Base-by-base conservation (phyloP, 92 coral and sea anemone genomes). In the Phymanthus crucifer region DNA sequence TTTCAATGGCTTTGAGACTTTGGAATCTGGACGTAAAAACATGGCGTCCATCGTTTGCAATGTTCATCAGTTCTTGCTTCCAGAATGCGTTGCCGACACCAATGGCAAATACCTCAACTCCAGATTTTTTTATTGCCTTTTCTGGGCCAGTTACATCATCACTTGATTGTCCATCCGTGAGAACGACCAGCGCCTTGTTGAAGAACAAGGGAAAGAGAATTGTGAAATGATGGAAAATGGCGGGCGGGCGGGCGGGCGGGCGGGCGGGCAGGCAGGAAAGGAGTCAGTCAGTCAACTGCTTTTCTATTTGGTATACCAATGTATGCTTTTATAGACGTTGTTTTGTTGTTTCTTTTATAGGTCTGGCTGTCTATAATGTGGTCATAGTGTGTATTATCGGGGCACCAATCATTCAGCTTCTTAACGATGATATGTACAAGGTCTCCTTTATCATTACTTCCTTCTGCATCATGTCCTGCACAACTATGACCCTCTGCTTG, bases 291-390 rank as follows among this genome's bases (percentile, higher is more conserved):
- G n/a, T n/a, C n/a, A n/a, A n/a, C n/a, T 38, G 43, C 7, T 38
- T 38, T 38, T 10, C 7, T 38, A 10, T 38, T 38, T 4, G n/a
- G 43, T 38, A 4, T 38, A 38, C 5, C 5, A 38, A 38, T 38
- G 43, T 38, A n/a, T n/a, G 43, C 43, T 38, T 38, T 38, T 38
- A 10, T 38, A 47, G 29, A 56, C 35, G 4, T n/a, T 65, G 4
- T 31, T 27, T 29, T 26, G 40, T 35, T 23, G 21, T 52, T 36
- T 46, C 21, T 24, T 23, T 77, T 10, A n/a, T 16, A 91, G 95
- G 95, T 37, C 54, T 91, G 84, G 95, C 95, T 32, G 95, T 91
- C 73, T 91, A 91, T 71, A 91, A 89, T 34, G 92, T 91, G 23
- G 90, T 85, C 32, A 72, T 83, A 19, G 85, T 86, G 65, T 91